A percentile compares a stretch with the other conserved stretches of the same genome.
Conservation (phyloP, 2,888 invertebrate species). For the Tyria jacobaeae region DNA sequence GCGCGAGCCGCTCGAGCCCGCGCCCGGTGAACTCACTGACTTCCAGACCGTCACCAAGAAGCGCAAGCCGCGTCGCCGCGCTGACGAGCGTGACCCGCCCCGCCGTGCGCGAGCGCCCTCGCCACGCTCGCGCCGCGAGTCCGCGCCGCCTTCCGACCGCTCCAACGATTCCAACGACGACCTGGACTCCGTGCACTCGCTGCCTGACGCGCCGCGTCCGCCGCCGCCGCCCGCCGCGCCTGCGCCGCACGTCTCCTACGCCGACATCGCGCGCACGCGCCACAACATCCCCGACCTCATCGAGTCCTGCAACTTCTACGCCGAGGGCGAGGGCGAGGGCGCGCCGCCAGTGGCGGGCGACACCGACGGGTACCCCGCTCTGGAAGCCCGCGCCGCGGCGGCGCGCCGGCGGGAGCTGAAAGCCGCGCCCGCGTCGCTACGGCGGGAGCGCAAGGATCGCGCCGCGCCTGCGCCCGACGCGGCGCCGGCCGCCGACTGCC, state of each 20-base stretch:
- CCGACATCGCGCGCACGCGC: conserved; percentile 91
- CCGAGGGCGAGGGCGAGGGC: conserved; percentile 61
- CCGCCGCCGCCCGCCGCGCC: conserved; percentile 69
- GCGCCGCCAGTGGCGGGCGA: conserved; percentile 42
- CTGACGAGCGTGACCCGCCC: conserved; percentile 70
- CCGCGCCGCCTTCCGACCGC: conserved; percentile 94
- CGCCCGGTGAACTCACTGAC: conserved; percentile 87
- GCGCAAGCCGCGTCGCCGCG: conserved; percentile 91
- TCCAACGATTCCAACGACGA: conserved; percentile 93
- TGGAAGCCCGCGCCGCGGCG: conserved; percentile 47
- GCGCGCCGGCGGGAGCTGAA: conserved; percentile 52
- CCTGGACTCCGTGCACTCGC: conserved; percentile 94
- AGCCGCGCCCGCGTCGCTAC: conserved; percentile 45
- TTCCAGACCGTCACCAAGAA: conserved; percentile 95
- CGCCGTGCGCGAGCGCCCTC: conserved; percentile 55
- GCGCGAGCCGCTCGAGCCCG: conserved; percentile 68
- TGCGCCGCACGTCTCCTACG: conserved; percentile 90
- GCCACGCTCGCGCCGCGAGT: conserved; percentile 87
- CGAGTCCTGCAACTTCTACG: conserved; percentile 83
- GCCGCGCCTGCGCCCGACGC: conserved; percentile 66
- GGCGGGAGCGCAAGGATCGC: conserved; percentile 36
- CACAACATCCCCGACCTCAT: conserved; percentile 84
- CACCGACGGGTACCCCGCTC: conserved; percentile 55
- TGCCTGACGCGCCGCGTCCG: conserved; percentile 87
- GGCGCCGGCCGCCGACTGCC: conserved; percentile 63